Conservation (phyloP, 2,797 vertebrate species). For the Glossophaga mutica region DNA sequence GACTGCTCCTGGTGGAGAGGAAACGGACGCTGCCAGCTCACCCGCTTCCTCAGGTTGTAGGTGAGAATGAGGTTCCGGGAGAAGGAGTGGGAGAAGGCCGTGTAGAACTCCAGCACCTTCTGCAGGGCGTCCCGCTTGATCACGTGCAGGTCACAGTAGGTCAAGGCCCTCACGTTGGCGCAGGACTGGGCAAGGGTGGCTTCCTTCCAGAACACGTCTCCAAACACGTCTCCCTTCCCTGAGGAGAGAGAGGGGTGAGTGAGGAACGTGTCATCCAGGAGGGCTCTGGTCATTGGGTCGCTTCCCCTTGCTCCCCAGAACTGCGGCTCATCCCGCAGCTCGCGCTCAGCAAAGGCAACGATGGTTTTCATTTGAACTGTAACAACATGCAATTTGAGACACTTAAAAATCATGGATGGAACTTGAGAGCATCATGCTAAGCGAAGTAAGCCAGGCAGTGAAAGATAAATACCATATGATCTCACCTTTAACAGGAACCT, state of each 20-base stretch:
- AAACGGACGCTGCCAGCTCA: slow-evolving; percentile 80
- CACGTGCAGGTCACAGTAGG: slow-evolving; percentile 98
- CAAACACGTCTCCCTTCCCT: slow-evolving; percentile 99
- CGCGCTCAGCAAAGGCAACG: background rate
- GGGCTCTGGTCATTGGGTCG: too few relatives aligned
- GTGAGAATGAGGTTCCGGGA: slow-evolving; percentile 98
- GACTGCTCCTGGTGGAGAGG: background rate
- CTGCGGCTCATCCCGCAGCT: background rate
- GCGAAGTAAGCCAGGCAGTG: too few relatives aligned
- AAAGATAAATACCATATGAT: too few relatives aligned
- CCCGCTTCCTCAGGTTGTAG: slow-evolving; percentile 97
- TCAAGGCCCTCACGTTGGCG: slow-evolving; percentile 96
- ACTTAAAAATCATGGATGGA: too few relatives aligned
- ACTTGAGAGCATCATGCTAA: too few relatives aligned
- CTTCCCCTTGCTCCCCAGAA: background rate
- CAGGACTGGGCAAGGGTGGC: slow-evolving; percentile 96
- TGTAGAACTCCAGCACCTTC: slow-evolving; percentile 99
- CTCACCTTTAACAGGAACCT: too few relatives aligned
- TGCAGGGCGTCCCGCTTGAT: slow-evolving; percentile 97
- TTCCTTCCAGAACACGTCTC: slow-evolving; percentile 99
- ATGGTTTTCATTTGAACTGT: background rate
- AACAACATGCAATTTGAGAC: background rate
- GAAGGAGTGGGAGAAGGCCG: slow-evolving; percentile 98
- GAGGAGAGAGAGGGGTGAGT: slow-evolving; percentile 40
- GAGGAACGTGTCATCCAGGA: background rate